These are phyloP conservation scores for Poecilobothrus nobilitatus DNA, from an alignment of 2,888 invertebrate genomes.

Conservation along the genomic window DNA sequence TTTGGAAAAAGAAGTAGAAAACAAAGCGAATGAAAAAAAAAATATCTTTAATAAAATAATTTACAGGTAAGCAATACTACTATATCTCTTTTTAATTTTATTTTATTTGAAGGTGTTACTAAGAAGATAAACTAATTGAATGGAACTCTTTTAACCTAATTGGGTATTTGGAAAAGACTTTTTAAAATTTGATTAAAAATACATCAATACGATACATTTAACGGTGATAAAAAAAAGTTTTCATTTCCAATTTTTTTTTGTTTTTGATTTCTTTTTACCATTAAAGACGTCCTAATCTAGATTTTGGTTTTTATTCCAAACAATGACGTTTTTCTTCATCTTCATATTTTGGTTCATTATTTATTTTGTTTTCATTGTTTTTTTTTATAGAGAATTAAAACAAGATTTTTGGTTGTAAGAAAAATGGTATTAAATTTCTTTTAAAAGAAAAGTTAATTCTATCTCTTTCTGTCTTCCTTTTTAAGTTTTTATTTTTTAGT, in stretches of 20 bases:
- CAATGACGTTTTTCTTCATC: too few species aligned
- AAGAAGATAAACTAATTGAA: constrained; percentile 29
- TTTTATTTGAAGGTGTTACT: constrained; percentile 26
- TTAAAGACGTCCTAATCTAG: not conserved
- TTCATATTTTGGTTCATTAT: not conserved
- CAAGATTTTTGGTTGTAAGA: too few species aligned
- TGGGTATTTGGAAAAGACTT: constrained; percentile 10
- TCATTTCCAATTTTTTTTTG: not conserved
- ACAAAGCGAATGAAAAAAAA: not conserved
- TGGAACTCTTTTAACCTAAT: constrained; percentile 21
- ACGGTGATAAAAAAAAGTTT: constrained; percentile 5
- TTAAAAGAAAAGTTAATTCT: too few species aligned
- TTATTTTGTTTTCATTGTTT: not conserved
- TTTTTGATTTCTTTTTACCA: not conserved
- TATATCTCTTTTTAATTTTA: too few species aligned
- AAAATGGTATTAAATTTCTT: too few species aligned
- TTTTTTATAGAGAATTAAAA: too few species aligned
- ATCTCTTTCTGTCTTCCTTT: too few species aligned
- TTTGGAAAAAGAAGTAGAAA: not conserved
- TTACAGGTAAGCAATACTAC: not conserved
- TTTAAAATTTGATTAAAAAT: constrained; percentile 14
- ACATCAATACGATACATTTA: constrained; percentile 8
- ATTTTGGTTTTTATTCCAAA: not conserved
- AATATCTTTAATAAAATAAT: not conserved
- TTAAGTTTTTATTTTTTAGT: too few species aligned